Percentiles rank a stretch among this genome's conserved stretches.
phyloP scores from a whole-genome alignment of 2,113 vertebrate genomes.

The Lamprologus tigripictilis region DNA sequence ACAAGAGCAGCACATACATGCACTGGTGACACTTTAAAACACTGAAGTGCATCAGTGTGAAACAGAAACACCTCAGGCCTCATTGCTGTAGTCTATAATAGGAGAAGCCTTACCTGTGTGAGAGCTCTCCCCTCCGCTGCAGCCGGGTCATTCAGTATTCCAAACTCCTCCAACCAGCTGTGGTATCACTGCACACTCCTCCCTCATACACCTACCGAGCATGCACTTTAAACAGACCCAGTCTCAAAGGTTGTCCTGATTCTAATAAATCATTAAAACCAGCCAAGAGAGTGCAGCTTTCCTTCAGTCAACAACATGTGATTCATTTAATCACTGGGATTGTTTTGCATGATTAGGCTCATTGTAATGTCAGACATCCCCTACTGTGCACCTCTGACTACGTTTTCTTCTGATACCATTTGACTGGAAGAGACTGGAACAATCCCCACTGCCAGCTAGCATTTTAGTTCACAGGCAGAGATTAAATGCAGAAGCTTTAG shows the following conservation, averaged over 20 bases:
- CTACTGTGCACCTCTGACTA: not conserved
- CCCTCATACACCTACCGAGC: not conserved
- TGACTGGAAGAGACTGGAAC: not conserved
- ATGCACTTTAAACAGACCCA: conserved; percentile 1
- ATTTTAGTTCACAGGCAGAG: not conserved
- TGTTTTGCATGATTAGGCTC: not conserved
- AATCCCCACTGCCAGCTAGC: not conserved
- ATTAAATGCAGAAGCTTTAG: not conserved
- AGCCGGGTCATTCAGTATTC: not conserved
- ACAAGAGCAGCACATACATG: not conserved
- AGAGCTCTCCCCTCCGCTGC: not conserved
- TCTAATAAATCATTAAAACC: conserved; percentile 9
- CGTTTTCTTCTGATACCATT: not conserved
- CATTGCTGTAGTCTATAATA: not conserved
- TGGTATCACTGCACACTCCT: not conserved
- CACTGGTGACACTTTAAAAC: not conserved
- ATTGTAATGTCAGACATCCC: not conserved
- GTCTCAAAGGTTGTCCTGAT: conserved; percentile 28
- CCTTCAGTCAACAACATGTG: not conserved
- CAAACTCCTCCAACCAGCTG: not conserved
- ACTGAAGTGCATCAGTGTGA: not conserved
- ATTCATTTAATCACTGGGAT: not conserved
- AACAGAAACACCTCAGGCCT: not conserved
- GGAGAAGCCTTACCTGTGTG: conserved; percentile 14
- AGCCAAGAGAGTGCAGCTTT: not conserved